phyloP scores from a whole-genome alignment of 2,113 vertebrate species.

The Coregonus clupeaformis region DNA sequence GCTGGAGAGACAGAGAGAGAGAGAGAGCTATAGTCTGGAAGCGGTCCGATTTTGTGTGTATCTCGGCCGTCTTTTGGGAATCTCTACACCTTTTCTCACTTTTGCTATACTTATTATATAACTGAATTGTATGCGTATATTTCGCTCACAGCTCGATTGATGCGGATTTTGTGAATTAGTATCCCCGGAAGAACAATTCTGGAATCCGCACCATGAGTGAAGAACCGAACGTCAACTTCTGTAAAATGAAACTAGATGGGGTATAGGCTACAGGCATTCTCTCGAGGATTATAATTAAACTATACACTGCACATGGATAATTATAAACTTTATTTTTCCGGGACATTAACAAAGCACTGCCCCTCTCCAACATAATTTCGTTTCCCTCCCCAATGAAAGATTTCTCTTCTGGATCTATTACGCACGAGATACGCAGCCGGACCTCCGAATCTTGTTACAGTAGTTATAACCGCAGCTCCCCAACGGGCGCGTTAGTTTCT shows the following conservation, averaged over 20 bases:
- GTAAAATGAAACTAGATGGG: neutral
- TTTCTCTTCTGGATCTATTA: constrained; percentile 74
- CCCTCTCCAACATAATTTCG: constrained; percentile 46
- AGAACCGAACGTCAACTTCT: constrained; percentile 22
- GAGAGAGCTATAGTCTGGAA: neutral
- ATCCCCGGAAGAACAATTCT: constrained; percentile 34
- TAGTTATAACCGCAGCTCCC: constrained; percentile 32
- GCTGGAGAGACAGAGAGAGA: neutral
- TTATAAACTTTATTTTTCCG: neutral
- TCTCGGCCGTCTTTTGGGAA: constrained; percentile 14
- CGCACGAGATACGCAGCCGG: constrained; percentile 56
- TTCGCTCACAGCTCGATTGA: no score
- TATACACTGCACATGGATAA: neutral
- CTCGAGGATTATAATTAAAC: constrained; percentile 42
- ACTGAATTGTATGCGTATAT: neutral
- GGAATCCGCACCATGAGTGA: constrained; percentile 49
- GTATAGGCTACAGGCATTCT: constrained; percentile 2
- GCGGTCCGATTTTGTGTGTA: neutral
- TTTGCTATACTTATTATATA: neutral
- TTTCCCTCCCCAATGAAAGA: constrained; percentile 81
- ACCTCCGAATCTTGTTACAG: constrained; percentile 37
- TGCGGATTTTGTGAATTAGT: constrained; percentile 1
- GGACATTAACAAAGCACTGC: neutral
- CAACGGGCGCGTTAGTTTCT: constrained; percentile 56
- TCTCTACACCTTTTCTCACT: constrained; percentile 5